Base-by-base conservation (phyloP, 1,140 invertebrate species). In the Ctenoplectra terminalis region DNA sequence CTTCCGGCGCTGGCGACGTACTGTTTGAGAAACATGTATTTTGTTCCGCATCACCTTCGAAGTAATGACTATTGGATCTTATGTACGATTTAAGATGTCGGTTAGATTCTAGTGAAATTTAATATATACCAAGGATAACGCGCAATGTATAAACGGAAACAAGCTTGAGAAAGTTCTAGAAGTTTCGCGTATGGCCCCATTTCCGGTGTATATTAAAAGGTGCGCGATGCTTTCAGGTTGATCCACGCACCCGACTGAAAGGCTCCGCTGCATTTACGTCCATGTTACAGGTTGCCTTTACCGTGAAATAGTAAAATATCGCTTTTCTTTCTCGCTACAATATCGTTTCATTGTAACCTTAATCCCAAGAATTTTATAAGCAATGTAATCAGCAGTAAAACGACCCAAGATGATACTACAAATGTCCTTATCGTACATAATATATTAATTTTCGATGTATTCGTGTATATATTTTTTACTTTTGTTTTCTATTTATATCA, bases 171-270 rank as follows among this genome's bases (percentile, higher is more conserved):
- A 90, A 85, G 90, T 92, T 92, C 91, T 90, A 91, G 91, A 92
- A 91, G 88, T 90, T 91, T 91, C 89, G 86, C 82, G 81, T 46
- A 84, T 73, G 84, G 81, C 84, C 82, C 82, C 85, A 64, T 87
- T 92, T 92, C 91, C 90, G 90, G 90, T 86, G 83, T 90, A 82
- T 89, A 90, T 86, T 81, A 88, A 87, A 90, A 90, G 89, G 90
- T 90, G 89, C 80, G 81, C 85, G 85, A 86, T 77, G 79, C 80
- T 69, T 73, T 79, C 75, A 73, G 83, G 80, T 86, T 66, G 84
- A 74, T 80, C 63, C 67, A 52, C 82, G 80, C 82, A 75, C 40
- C 81, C 73, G 34, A 34, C 54, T 74, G 78, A 81, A 72, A 69
- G 76, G 70, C 78, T 71, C 40, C 64, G 46, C n/a, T 71, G 76